phyloP scores from a whole-genome alignment of 2,797 vertebrate species.

The Coregonus ussuriensis region DNA sequence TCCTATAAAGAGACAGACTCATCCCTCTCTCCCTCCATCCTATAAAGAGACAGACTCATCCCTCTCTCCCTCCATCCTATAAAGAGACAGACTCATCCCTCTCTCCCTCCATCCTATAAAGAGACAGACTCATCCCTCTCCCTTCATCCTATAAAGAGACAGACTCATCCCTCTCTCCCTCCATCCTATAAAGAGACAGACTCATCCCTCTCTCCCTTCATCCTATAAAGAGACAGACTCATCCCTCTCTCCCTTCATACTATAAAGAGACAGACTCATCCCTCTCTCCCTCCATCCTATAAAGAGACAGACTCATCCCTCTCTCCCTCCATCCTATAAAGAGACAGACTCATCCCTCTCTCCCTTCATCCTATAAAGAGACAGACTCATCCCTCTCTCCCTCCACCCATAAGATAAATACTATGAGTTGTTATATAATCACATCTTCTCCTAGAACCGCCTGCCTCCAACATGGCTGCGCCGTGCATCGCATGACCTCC shows the following conservation, averaged over 20 bases:
- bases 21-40: background rate
- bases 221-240: no score
- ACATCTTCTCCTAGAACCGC: constrained; percentile 59
- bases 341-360: no score
- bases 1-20: background rate
- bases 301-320: background rate
- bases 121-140: no score
- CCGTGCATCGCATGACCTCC: constrained; percentile 44
- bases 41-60: no score
- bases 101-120: no score
- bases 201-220: no score
- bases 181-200: background rate
- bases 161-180: background rate
- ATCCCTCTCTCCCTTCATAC: no score
- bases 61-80: no score
- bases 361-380: background rate
- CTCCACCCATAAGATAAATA: no score
- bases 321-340: no score
- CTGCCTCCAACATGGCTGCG: constrained; percentile 60
- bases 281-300: background rate
- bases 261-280: constrained; percentile 6
- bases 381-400: background rate
- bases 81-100: background rate
- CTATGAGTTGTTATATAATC: constrained; percentile 46
- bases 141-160: no score